A percentile compares a stretch with the other conserved stretches of the same genome.
These are phyloP conservation scores for Acronicta aceris DNA, from an alignment of 2,888 invertebrate species.

Conservation along the genomic window DNA sequence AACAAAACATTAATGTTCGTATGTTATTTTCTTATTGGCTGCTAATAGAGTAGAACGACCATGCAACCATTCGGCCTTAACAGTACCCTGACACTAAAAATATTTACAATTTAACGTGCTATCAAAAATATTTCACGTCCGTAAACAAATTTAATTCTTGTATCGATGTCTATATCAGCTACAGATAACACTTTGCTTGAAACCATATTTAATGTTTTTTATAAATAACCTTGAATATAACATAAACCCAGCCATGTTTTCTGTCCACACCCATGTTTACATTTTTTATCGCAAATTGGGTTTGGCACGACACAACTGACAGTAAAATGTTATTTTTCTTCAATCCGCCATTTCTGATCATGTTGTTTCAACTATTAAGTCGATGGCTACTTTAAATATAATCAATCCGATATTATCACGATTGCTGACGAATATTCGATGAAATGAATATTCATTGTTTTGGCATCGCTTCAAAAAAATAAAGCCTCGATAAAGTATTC, in stretches of 20 bases:
- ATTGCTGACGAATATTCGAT: neutral
- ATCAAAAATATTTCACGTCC: constrained; percentile 55
- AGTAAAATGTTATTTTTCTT: constrained; percentile 33
- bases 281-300: constrained; percentile 65
- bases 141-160: constrained; percentile 54
- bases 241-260: constrained; percentile 57
- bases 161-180: constrained; percentile 55
- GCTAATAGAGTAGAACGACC: constrained; percentile 33
- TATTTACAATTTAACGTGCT: constrained; percentile 47
- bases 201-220: constrained; percentile 51
- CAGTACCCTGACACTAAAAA: constrained; percentile 55
- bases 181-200: constrained; percentile 66
- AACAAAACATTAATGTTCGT: constrained; percentile 50
- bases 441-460: neutral
- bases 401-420: neutral
- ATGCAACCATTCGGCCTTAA: constrained; percentile 46
- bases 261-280: constrained; percentile 78
- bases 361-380: too few relatives aligned
- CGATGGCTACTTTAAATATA: constrained; percentile 23
- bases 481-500: constrained; percentile 20
- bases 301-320: constrained; percentile 49
- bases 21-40: constrained; percentile 47
- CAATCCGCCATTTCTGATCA: constrained; percentile 4
- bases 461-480: constrained; percentile 22
- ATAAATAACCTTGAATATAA: constrained; percentile 74